Evolutionary conservation across 2,888 invertebrate genomes (phyloP), one percentile per base, ranked within the genome.

Genomic region (Eumacrocentrus americanus): DNA sequence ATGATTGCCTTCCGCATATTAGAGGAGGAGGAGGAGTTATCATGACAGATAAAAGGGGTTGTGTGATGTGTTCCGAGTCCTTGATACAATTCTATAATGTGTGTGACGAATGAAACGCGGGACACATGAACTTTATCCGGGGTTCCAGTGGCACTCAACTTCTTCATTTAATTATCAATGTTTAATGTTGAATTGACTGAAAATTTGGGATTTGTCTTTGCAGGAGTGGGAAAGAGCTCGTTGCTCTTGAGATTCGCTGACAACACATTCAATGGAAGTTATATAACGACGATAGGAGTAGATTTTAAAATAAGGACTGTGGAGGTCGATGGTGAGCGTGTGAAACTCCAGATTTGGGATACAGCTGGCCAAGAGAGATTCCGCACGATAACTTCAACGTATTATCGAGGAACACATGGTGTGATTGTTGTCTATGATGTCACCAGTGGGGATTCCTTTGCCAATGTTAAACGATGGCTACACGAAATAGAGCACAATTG

Each of bases 341-440:
- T 95, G 51, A 96, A 96, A 83, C 84, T 96, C 69, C 95, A 96
- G 83, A 98, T 99, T 79, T 98, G 98, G 98, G 97, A 97, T 83
- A 97, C 97, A 34, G 96, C 97, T 60, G 97, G 97, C 0, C 97
- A 98, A 83, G 97, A 98, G 82, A 85, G 97, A 75, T 98, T 98
- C 83, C 87, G 98, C 77, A 99, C 99, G 61, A 99, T 99, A 75
- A 99, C 99, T 60, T 97, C 98, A 81, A 99, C 98, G 65, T 95
- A 99, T 83, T 99, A 99, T 82, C 87, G 99, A 78, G 99, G 99
- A 58, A 99, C 99, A 48, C 98, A 99, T 83, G 99, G 99, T 63
- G 99, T 99, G 64, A 96, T 99, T 77, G 97, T 99, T 47, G 99
- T 99, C 11, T 99, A 99, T 83, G 99, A 99, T 86, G 98, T 99